Evolutionary conservation across 2,888 invertebrate species (phyloP), one percentile per base, ranked within the genome.

Genomic region (Lucinisca nassula): DNA sequence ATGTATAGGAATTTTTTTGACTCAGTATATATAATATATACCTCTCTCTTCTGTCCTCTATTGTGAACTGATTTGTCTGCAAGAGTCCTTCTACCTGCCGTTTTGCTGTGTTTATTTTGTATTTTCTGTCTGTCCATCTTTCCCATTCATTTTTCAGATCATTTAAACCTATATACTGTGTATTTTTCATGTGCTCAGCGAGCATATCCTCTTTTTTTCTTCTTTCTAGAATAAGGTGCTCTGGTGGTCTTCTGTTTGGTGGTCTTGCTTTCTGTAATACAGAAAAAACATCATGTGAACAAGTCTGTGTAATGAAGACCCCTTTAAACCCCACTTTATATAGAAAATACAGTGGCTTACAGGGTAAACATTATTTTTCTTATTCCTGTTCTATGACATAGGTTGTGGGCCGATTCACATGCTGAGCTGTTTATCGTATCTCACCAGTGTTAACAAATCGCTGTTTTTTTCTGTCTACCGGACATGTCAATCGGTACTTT

Each of bases 111-210:
- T 95, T 94, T 24, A 93, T 80, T 86, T 95, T 92, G 73, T 95
- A 94, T 89, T 94, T 95, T 89, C 89, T 93, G 80, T 95, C 95
- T n/a, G 95, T 95, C 79, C 87, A 89, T 89, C 93, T 85, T 84
- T 95, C 95, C 96, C 95, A 96, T 80, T 95, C 95, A 92, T 94
- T 96, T 88, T 95, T 95, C 40, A 96, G 79, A 84, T 95, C 95
- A 90, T 90, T 92, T 14, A 94, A 79, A 88, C 93, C 92, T 84
- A 95, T 92, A 83, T 95, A 93, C 74, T 94, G 93, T 70, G 94
- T 94, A 85, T 93, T 91, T 73, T 92, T 92, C 75, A 92, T 88
- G 38, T 94, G 92, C 24, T 94, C 92, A 75, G 90, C 90, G 32
- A 94, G 78, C 85, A 91, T 93, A 51, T 95, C 95, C 84, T 95